Percentiles rank a stretch among this genome's conserved stretches.
These are phyloP conservation scores for Epinephelus coioides DNA, from an alignment of 2,797 vertebrate genomes.

Conservation along the genomic window DNA sequence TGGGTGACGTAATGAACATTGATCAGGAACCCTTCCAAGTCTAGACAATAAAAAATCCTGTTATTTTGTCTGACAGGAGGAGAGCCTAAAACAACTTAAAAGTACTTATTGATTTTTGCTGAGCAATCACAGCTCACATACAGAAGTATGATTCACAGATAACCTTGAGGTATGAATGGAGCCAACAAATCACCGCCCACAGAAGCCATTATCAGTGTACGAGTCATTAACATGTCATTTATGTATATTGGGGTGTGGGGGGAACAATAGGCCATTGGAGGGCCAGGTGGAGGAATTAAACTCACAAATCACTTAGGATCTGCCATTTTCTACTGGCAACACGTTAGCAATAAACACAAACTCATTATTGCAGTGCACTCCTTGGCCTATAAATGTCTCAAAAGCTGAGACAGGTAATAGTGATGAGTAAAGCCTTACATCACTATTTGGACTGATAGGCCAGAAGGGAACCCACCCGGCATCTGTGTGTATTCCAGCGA, in stretches of 20 bases:
- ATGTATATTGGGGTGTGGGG: conserved; percentile 60
- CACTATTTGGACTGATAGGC: conserved; percentile 66
- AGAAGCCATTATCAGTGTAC: conserved; percentile 46
- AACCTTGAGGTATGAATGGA: conserved; percentile 63
- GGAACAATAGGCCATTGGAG: conserved; percentile 68
- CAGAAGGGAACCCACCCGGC: conserved; percentile 67
- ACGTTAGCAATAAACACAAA: conserved; percentile 82
- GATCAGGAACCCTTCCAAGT: conserved; percentile 37
- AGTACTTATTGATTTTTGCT: conserved; percentile 45
- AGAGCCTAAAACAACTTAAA: conserved; percentile 40
- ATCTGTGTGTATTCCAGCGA: conserved; percentile 69
- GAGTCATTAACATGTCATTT: conserved; percentile 74
- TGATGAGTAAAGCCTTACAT: conserved; percentile 73
- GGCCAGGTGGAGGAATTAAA: conserved; percentile 79
- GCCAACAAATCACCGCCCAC: conserved; percentile 60
- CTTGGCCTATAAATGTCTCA: conserved; percentile 75
- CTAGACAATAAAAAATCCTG: conserved; percentile 35
- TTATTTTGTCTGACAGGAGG: conserved; percentile 25
- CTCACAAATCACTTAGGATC: conserved; percentile 76
- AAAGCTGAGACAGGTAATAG: conserved; percentile 72
- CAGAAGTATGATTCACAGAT: conserved; percentile 53
- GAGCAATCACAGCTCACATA: conserved; percentile 35
- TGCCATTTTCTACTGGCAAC: conserved; percentile 72
- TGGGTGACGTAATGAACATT: conserved; percentile 38
- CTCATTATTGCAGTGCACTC: conserved; percentile 71